Conservation (phyloP, 2,888 invertebrate genomes). For the Cheilosia soror region DNA sequence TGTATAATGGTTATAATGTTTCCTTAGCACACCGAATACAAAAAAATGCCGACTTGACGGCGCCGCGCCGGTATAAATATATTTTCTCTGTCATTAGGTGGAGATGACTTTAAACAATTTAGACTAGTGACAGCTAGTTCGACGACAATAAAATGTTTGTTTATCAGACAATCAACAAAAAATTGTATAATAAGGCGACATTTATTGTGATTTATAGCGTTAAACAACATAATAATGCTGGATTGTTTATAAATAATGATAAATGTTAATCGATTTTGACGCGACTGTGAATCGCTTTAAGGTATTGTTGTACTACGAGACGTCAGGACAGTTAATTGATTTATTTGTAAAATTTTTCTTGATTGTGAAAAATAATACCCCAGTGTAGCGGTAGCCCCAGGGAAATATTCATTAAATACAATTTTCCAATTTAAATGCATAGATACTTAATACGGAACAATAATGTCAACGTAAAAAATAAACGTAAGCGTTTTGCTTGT, state of each 20-base stretch:
- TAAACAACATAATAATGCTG: constrained; percentile 22
- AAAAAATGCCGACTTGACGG: constrained; percentile 44
- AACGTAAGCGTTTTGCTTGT: no score
- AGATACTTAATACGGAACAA: no score
- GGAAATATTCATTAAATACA: no score
- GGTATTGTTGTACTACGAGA: background rate
- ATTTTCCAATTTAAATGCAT: no score
- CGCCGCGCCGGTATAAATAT: constrained; percentile 45
- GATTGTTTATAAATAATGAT: constrained; percentile 33
- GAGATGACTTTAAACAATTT: constrained; percentile 4
- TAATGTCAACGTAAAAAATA: no score
- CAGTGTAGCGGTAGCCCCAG: no score
- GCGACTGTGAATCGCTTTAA: background rate
- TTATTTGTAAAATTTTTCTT: constrained; percentile 7
- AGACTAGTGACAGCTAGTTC: constrained; percentile 22
- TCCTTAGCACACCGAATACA: background rate
- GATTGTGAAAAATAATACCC: no score
- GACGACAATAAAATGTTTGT: constrained; percentile 16
- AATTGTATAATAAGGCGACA: background rate
- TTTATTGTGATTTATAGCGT: constrained; percentile 18
- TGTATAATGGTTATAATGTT: constrained; percentile 40
- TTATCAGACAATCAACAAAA: constrained; percentile 7
- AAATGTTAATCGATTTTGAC: constrained; percentile 14
- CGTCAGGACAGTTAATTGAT: background rate
- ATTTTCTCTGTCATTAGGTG: constrained; percentile 3